Evolutionary conservation across 1,140 invertebrate genomes (phyloP), one percentile per base, ranked within the genome.

Genomic region (Eubasilissa regina): DNA sequence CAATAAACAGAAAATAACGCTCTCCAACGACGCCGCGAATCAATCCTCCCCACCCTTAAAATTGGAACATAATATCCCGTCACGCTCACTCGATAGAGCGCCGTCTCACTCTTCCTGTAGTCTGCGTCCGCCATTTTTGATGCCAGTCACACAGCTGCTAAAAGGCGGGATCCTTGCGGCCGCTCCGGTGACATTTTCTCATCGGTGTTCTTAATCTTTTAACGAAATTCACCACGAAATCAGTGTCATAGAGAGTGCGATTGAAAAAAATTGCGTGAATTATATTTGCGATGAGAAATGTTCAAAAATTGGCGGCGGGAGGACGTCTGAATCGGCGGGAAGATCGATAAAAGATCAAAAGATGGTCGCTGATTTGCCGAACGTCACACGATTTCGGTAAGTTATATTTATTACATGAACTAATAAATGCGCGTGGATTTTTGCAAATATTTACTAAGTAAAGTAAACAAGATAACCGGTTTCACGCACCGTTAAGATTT

Each of bases 101-200:
- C 73, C 64, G 55, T 80, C 73, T 47, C 73, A 6, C 43, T 80
- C 79, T 9, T 44, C 12, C 62, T 13, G 21, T 3, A 70, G 72
- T 55, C 64, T 15, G 55, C 35, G 9, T 47, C 66, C 77, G 70
- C 75, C 75, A 77, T 77, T 55, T 77, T 77, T 77, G 75, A 77
- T 77, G 75, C 75, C 43, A 77, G 58, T 77, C 17, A 68, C 75
- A 55, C 75, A 77, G 75, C 73, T 75, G 73, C 73, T 75, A 15
- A 64, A 51, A 64, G 10, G 10, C 60, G 35, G 48, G 19, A 70
- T 47, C 45, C 66, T n/a, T 25, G n/a, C 77, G 66, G 48, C 66
- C 45, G 66, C 68, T 48, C 43, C 66, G 45, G 45, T 70, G 66
- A 70, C 66, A 70, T 70, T 70, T 70, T 64, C 60, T 64, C 60